Evolutionary conservation across 2,888 invertebrate genomes (phyloP).

Genomic region (Oscheius sp.): DNA sequence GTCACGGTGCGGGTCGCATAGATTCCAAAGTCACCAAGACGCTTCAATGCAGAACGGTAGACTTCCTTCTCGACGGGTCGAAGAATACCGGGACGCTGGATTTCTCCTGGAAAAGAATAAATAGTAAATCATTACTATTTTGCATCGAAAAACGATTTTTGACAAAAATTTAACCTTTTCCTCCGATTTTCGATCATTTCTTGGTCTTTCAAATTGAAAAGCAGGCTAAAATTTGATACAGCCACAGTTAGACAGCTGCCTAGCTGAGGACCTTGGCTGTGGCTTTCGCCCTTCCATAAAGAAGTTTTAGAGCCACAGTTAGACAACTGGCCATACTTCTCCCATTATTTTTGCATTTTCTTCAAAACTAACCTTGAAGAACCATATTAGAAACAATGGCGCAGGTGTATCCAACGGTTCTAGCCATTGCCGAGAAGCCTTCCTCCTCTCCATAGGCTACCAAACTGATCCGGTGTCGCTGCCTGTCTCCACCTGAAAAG

Average conservation of each 20-base stretch:
- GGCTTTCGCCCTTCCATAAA: no score
- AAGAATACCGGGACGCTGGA: constrained; percentile 92
- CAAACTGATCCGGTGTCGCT: constrained; percentile 83
- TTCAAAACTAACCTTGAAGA: constrained; percentile 82
- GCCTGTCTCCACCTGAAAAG: constrained; percentile 75
- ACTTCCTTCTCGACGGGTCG: constrained; percentile 91
- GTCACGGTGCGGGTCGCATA: constrained; percentile 62
- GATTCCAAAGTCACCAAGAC: constrained; percentile 79
- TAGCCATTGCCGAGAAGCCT: constrained; percentile 92
- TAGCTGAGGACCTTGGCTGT: no score
- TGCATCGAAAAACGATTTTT: no score
- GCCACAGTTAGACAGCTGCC: no score
- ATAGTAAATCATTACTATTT: no score
- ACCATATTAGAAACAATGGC: constrained; percentile 98
- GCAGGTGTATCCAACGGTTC: constrained; percentile 90
- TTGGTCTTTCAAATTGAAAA: no score
- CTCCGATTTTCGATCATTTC: no score
- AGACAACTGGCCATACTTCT: background rate
- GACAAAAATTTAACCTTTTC: no score
- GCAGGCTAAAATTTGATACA: no score
- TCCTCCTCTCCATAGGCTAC: constrained; percentile 84
- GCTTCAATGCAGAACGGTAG: constrained; percentile 87
- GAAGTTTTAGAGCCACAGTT: no score
- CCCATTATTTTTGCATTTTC: background rate
- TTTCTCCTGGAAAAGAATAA: constrained; percentile 82